phyloP scores from a whole-genome alignment of 2,113 vertebrate species.

The Meleagris gallopavo region DNA sequence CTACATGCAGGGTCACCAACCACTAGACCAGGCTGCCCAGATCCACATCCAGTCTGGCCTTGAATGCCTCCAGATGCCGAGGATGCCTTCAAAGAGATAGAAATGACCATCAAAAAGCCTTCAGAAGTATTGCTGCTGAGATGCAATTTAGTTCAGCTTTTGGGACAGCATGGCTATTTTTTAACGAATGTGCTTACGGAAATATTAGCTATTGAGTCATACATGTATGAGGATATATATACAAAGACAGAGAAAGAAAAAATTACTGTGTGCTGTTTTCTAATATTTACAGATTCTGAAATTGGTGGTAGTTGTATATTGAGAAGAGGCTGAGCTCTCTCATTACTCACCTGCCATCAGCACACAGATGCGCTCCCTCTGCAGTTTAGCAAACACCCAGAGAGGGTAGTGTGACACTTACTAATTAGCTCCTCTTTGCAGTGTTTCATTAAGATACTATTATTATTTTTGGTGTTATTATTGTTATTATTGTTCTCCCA shows the following conservation, averaged over 20 bases:
- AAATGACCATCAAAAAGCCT: background rate
- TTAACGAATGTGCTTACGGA: background rate
- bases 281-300: background rate
- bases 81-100: slow-evolving; percentile 11
- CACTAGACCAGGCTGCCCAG: too few relatives aligned
- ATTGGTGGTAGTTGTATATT: background rate
- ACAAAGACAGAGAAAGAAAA: background rate
- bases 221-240: background rate
- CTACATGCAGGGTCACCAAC: too few relatives aligned
- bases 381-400: background rate
- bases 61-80: background rate
- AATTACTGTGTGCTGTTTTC: background rate
- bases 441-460: slow-evolving; percentile 1
- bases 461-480: background rate
- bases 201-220: background rate
- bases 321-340: background rate
- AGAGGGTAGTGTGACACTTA: background rate
- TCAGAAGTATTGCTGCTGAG: background rate
- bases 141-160: background rate
- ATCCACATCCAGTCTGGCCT: too few relatives aligned
- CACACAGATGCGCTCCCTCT: background rate
- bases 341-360: slow-evolving; percentile 14
- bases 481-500: slow-evolving; percentile 31
- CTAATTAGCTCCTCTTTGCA: slow-evolving; percentile 46
- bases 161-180: background rate